Base-by-base conservation (phyloP, 2,888 invertebrate genomes). In the Adelognathus sp. region DNA sequence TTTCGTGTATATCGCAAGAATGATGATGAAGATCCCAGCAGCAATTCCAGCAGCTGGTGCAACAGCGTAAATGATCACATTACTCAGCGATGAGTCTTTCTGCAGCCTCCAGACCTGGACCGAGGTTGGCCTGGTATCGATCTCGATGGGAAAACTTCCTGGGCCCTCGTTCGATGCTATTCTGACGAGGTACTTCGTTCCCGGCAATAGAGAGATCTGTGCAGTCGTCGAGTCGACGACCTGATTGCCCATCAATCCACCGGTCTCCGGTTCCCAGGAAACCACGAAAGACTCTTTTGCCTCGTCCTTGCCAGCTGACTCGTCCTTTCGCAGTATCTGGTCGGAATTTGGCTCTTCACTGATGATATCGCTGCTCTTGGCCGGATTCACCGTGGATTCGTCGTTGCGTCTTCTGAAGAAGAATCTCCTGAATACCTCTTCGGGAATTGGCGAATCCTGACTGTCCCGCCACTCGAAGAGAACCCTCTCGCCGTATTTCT, bases 241-340 rank as follows among this genome's bases (percentile, higher is more conserved):
- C 73, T 91, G 91, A 63, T 91, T 91, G 11, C 91, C 91, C 89
- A 89, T 91, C 3, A 90, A 81, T 7, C 91, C 91, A 0, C 91
- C 91, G 1, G 90, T 85, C 64, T 90, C 89, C 0, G 91, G 90
- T 60, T 90, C 90, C 91, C 91, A 91, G 2, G 90, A 89, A 0
- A 91, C 90, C 5, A 91, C 88, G 71, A 86, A 91, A 0, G 89
- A 87, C 31, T 89, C 86, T 36, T 85, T 85, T 3, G 71, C 80
- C 0, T 75, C 69, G 0, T 80, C 24, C 9, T 81, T 83, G 52
- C 84, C 82, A 0, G 80, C 76, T 1, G 83, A 18, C 6, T 33
- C 39, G 3, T 76, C 69, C 14, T 16, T 66, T 16, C 50, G 11
- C 36, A 58, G 21, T 7, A 76, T 29, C 24, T 24, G 33, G 0